Conservation (phyloP, 2,797 vertebrate genomes). For the Silurus lanzhouensis region DNA sequence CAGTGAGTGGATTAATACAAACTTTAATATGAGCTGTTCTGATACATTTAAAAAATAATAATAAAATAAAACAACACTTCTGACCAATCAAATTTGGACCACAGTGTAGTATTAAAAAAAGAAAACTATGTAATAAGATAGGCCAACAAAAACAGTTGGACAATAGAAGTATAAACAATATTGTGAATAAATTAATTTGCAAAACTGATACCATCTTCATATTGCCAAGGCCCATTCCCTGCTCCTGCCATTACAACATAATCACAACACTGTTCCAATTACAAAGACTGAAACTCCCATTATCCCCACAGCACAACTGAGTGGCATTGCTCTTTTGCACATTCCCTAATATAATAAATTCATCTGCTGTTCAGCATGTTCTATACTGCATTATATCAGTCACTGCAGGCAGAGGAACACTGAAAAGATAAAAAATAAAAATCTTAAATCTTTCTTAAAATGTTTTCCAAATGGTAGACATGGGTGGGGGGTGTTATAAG, state of each 20-base stretch:
- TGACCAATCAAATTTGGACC: not conserved
- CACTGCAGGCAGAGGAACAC: not conserved
- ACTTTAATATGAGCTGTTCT: not conserved
- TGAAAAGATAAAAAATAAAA: not conserved
- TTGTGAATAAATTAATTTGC: not conserved
- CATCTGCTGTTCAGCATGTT: conserved; percentile 30
- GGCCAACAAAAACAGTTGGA: not conserved
- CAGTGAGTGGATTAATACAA: not conserved
- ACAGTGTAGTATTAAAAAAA: not conserved
- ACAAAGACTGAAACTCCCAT: not conserved
- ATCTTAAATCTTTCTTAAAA: not conserved
- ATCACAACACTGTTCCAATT: not conserved
- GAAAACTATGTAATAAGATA: no score
- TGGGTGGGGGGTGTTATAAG: not conserved
- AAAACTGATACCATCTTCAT: no score
- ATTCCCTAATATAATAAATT: not conserved
- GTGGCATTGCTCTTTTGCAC: not conserved
- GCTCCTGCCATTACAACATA: not conserved
- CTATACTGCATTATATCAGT: not conserved
- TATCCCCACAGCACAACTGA: not conserved
- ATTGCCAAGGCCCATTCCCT: not conserved
- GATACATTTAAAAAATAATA: not conserved
- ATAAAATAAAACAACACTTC: not conserved
- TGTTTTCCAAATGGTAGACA: not conserved
- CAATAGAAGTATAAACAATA: not conserved